Conservation (phyloP, 2,888 invertebrate genomes). For the Heliconius erato region DNA sequence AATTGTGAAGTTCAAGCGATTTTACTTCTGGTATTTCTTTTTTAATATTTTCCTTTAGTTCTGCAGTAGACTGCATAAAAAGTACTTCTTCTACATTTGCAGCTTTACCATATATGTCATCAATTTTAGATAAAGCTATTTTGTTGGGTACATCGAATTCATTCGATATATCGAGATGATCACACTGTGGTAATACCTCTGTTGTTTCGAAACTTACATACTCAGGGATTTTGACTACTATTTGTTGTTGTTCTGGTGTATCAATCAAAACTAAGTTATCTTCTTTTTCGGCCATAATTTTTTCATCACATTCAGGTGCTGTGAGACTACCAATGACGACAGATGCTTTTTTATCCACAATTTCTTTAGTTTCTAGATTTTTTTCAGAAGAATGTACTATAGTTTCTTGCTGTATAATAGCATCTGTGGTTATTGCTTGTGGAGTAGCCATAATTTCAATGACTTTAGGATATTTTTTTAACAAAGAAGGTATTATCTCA, state of each 20-base stretch:
- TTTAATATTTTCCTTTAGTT: conserved; percentile 62
- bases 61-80: conserved; percentile 67
- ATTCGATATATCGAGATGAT: conserved; percentile 75
- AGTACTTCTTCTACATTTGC: conserved; percentile 73
- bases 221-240: conserved; percentile 72
- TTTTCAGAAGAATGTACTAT: conserved; percentile 80
- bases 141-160: conserved; percentile 75
- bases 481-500: conserved; percentile 71
- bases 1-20: conserved; percentile 71
- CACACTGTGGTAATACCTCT: conserved; percentile 85
- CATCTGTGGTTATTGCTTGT: conserved; percentile 79
- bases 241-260: conserved; percentile 77
- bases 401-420: conserved; percentile 85
- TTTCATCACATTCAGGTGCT: conserved; percentile 86
- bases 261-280: conserved; percentile 66
- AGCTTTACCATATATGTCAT: conserved; percentile 77
- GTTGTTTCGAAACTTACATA: conserved; percentile 83
- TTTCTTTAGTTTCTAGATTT: conserved; percentile 60
- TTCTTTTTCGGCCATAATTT: conserved; percentile 87
- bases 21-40: conserved; percentile 61
- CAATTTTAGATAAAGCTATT: conserved; percentile 68
- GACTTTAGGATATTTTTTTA: conserved; percentile 61
- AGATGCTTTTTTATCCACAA: conserved; percentile 65
- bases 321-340: conserved; percentile 81
- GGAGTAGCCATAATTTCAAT: conserved; percentile 69